phyloP scores from a whole-genome alignment of 2,797 vertebrate species.

The Chanos chanos region DNA sequence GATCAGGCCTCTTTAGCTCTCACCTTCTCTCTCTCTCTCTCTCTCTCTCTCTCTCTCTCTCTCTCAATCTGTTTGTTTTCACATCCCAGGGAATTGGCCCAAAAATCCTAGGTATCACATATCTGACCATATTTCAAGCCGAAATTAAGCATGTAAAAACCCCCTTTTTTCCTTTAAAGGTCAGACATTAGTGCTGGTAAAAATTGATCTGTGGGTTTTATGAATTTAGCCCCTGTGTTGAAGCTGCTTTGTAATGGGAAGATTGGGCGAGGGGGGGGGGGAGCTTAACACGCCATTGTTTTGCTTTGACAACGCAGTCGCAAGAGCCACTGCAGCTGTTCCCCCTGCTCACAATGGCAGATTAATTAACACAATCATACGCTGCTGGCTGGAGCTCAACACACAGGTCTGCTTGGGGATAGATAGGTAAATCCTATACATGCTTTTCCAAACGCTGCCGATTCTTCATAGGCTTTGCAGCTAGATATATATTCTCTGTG shows the following conservation, averaged over 20 bases:
- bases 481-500: conserved; percentile 82
- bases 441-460: conserved; percentile 87
- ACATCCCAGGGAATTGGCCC: conserved; percentile 78
- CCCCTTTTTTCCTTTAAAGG: conserved; percentile 87
- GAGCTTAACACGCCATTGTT: conserved; percentile 99
- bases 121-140: conserved; percentile 91
- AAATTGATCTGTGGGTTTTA: conserved; percentile 94
- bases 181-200: conserved; percentile 96
- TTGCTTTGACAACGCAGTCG: conserved; percentile 97
- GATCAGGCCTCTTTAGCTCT: conserved; percentile 71
- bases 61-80: conserved; percentile 84
- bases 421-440: conserved; percentile 99
- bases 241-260: conserved; percentile 95
- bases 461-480: conserved; percentile 82
- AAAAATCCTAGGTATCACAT: conserved; percentile 84
- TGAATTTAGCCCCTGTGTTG: conserved; percentile 95
- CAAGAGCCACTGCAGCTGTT: conserved; percentile 97
- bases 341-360: conserved; percentile 98
- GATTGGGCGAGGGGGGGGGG: conserved; percentile 91
- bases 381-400: conserved; percentile 97
- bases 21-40: conserved; percentile 63
- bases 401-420: conserved; percentile 95
- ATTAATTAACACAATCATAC: conserved; percentile 99
- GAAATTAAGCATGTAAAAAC: conserved; percentile 86
- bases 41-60: conserved; percentile 67